Percentiles rank a stretch among this genome's conserved stretches.
Conservation (phyloP, 2,113 vertebrate genomes). For the Caloenas nicobarica region DNA sequence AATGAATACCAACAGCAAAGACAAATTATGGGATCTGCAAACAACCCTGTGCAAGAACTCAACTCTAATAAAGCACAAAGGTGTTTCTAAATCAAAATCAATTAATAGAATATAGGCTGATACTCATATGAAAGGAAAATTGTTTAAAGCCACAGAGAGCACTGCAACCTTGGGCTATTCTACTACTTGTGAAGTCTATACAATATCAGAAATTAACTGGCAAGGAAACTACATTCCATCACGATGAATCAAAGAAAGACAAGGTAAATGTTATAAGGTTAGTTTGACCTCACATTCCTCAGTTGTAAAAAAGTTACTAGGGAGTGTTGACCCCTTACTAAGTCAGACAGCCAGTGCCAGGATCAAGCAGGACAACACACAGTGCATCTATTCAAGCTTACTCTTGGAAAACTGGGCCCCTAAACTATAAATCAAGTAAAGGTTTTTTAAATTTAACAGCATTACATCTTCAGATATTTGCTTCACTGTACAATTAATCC, state of each 20-base stretch:
- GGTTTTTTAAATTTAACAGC: neutral
- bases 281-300: neutral
- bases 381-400: neutral
- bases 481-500: neutral
- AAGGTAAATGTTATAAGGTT: slow-evolving; percentile 1
- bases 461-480: neutral
- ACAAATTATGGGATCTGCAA: slow-evolving; percentile 57
- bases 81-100: slow-evolving; percentile 23
- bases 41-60: slow-evolving; percentile 13
- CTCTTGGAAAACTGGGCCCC: neutral
- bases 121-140: neutral
- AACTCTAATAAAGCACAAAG: slow-evolving; percentile 16
- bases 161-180: neutral
- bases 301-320: neutral
- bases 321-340: neutral
- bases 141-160: neutral
- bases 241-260: neutral
- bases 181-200: neutral
- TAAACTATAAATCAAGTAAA: neutral
- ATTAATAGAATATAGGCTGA: neutral
- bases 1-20: slow-evolving; percentile 45
- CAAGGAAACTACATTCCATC: neutral
- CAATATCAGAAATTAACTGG: slow-evolving; percentile 30
- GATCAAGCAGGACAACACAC: neutral
- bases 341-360: neutral